Base-by-base conservation (phyloP, 2,888 invertebrate species). In the Buathra laborator region DNA sequence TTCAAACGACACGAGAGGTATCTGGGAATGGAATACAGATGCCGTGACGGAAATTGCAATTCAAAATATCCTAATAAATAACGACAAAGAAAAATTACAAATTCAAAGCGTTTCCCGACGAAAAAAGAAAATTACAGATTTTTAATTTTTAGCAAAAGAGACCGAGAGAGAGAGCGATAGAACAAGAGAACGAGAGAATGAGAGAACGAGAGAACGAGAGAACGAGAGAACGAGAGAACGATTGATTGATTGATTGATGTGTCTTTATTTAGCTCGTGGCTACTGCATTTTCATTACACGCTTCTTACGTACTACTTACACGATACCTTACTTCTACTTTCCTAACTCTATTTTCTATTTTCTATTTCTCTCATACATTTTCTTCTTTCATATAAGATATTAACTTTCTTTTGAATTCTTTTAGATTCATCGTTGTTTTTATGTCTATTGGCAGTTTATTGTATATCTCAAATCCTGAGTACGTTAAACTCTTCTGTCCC, bases 1-100 rank as follows among this genome's bases (percentile, higher is more conserved):
- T 66, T 66, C 4, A 66, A 66, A 43, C 19, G 10, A 12, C 66
- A 66, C 43, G 66, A 66, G 43, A 66, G 44, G 6, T 44, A 66
- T 66, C 66, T 66, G 62, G 14, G 62, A 62, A 62, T 62, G 14
- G 14, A 62, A 62, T 62, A 37, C 1, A 14, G 24, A 62, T 62
- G 32, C 29, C 12, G 62, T 62, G 14, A 24, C 2, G 32, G 29
- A 24, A 62, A 62, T 32, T 29, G 19, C 7, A 59, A 59, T 59
- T 59, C 29, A 29, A 59, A 59, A 59, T 24, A 59, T 59, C 29
- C 2, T 29, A 29, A 29, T 29, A 59, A 56, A 56, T 24, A 19
- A 56, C 56, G 56, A 56, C n/a, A 37, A 37, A 37, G 37, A 37
- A 37, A 37, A 37, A 37, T 37, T 12, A 53, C 14, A 53, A 53